phyloP scores from a whole-genome alignment of 2,113 vertebrate genomes.

The Gadus chalcogrammus region DNA sequence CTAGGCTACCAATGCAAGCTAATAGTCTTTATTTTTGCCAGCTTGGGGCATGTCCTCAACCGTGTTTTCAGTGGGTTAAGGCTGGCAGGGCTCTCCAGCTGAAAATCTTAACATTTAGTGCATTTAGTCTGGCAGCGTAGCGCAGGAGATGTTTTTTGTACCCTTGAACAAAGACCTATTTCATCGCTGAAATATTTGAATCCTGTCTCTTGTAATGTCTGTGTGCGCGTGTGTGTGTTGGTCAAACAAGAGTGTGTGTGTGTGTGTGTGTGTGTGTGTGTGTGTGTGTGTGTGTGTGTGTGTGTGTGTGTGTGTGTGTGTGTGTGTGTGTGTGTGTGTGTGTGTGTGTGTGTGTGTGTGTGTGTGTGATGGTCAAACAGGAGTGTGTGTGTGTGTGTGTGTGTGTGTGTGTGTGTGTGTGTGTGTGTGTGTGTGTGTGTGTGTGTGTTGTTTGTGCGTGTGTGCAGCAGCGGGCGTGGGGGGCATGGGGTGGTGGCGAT shows the following conservation, averaged over 20 bases:
- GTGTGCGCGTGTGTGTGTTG: too few relatives aligned
- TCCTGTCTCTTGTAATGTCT: too few relatives aligned
- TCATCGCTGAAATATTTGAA: too few relatives aligned
- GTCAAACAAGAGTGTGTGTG: neutral
- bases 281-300: neutral
- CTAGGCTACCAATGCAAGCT: too few relatives aligned
- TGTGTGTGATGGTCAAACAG: conserved; percentile 1
- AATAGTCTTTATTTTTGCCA: too few relatives aligned
- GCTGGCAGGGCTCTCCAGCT: too few relatives aligned
- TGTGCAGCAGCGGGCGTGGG: conserved; percentile 34
- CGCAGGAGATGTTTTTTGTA: neutral
- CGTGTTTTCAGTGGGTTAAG: too few relatives aligned
- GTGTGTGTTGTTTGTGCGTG: neutral
- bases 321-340: neutral
- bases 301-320: conserved; percentile 1
- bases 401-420: conserved; percentile 10
- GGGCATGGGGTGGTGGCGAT: conserved; percentile 52
- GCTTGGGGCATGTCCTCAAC: too few relatives aligned
- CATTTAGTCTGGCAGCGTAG: neutral
- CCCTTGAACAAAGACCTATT: too few relatives aligned
- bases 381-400: neutral
- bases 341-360: neutral
- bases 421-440: neutral
- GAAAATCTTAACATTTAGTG: too few relatives aligned
- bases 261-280: conserved; percentile 3